Conservation (phyloP, 1,140 invertebrate genomes). For the Cydia amplana region DNA sequence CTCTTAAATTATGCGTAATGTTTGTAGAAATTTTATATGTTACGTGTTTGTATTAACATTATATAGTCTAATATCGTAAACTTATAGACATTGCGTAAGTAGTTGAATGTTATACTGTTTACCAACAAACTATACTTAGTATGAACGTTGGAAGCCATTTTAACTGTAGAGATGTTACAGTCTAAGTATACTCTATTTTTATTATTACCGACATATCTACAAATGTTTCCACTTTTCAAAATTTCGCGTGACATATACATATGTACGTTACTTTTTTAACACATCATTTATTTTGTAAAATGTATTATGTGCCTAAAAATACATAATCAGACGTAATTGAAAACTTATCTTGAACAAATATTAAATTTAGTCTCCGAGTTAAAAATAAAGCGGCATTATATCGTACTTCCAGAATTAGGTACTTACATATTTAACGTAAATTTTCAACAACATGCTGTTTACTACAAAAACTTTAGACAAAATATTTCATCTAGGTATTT, state of each 20-base stretch:
- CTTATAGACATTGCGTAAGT: constrained; percentile 23
- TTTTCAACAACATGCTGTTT: neutral
- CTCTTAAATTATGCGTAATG: constrained; percentile 39
- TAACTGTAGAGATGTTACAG: neutral
- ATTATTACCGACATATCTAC: constrained; percentile 1
- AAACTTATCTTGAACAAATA: neutral
- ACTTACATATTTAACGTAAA: neutral
- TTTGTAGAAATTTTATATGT: constrained; percentile 44
- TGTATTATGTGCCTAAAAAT: neutral
- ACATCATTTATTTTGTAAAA: neutral
- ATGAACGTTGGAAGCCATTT: neutral
- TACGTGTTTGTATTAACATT: constrained; percentile 35
- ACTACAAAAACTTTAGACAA: constrained; percentile 9
- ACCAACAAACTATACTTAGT: constrained; percentile 8
- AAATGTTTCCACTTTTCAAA: neutral
- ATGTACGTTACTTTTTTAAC: neutral
- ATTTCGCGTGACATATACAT: neutral
- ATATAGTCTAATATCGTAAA: constrained; percentile 21
- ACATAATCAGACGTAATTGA: neutral
- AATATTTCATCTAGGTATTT: constrained; percentile 36
- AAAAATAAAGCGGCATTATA: no score
- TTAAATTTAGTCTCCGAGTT: neutral
- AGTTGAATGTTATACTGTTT: constrained; percentile 27
- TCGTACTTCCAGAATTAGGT: no score
- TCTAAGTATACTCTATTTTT: neutral